Evolutionary conservation across 2,888 invertebrate species (phyloP), one percentile per base, ranked within the genome.

Genomic region (Panzeria rudis): DNA sequence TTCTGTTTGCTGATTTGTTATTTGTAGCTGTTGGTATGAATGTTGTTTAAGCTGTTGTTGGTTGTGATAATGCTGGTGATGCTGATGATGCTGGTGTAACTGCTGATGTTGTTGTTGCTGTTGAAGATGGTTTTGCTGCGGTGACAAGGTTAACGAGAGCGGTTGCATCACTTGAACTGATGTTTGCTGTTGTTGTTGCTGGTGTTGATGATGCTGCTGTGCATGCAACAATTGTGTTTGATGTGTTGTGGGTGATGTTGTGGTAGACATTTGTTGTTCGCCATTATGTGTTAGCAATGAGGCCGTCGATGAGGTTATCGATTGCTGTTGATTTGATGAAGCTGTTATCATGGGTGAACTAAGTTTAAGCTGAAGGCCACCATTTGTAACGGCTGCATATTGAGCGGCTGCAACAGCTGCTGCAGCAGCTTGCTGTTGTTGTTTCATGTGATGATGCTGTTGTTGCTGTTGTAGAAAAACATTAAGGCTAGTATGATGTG

Each of bases 111-210:
- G 88, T n/a, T 84, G 88, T 13, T 84, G 88, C n/a, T 88, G 87
- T 25, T 84, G 86, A 3, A 87, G 87, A 68, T 90, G 89, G 80
- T 89, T 89, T 86, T 90, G 90, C 83, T 90, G 90, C 86, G 89
- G 89, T 86, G 90, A 89, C 89, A 91, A 87, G 87, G 90, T 88
- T 89, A 91, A 88, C 86, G 90, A 89, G 85, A 91, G 89, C 71
- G 90, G 90, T 56, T 90, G 89, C 87, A 90, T 87, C 32, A 73
- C 2, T 66, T 87, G 89, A 71, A 78, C 87, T 84, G 50, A 86
- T 86, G 87, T 87, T 84, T 88, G 69, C n/a, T 86, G 86, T 47
- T 84, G 86, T n/a, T 88, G 69, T n/a, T 86, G 86, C 38, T 84
- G 86, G 17, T 86, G 86, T 38, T 88, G 71, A 15, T 86, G 87